Conservation (phyloP, 2,888 invertebrate genomes). For the Troglohyphantes excavatus region DNA sequence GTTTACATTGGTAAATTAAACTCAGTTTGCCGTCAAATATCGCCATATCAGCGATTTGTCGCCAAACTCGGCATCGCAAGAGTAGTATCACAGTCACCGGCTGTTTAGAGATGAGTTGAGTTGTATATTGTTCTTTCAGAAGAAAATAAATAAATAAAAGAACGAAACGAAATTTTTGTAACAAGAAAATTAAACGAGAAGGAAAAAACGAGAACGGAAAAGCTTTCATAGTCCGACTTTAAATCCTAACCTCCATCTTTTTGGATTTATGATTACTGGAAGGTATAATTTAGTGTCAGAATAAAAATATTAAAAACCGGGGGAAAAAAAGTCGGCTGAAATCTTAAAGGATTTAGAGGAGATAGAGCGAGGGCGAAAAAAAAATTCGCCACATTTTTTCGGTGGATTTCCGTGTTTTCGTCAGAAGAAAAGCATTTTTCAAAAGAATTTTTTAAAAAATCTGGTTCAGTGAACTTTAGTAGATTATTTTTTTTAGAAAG, state of each 20-base stretch:
- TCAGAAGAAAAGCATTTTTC: neutral
- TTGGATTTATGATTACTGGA: slow-evolving; percentile 40
- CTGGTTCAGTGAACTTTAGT: slow-evolving; percentile 19
- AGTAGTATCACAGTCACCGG: neutral
- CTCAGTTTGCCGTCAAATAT: too few relatives aligned
- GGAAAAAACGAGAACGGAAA: neutral
- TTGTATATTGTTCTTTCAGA: neutral
- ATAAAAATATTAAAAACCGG: neutral
- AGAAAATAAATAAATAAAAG: neutral
- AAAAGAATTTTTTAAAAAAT: neutral
- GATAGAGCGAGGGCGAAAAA: neutral
- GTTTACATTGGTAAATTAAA: too few relatives aligned
- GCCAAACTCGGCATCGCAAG: too few relatives aligned
- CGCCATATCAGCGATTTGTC: too few relatives aligned
- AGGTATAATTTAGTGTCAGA: slow-evolving; percentile 28
- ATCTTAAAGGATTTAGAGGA: neutral
- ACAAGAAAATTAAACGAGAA: slow-evolving; percentile 12
- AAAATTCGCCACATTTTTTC: neutral
- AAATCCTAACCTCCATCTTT: slow-evolving; percentile 6
- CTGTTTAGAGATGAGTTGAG: neutral
- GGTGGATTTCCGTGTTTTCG: slow-evolving; percentile 23
- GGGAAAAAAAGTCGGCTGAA: too few relatives aligned
- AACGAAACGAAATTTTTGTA: slow-evolving; percentile 13
- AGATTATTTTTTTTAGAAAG: neutral
- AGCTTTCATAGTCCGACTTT: neutral